These are phyloP conservation scores for Palythoa caribaeorum DNA, from an alignment of 92 coral and sea anemone species.

Conservation along the genomic window DNA sequence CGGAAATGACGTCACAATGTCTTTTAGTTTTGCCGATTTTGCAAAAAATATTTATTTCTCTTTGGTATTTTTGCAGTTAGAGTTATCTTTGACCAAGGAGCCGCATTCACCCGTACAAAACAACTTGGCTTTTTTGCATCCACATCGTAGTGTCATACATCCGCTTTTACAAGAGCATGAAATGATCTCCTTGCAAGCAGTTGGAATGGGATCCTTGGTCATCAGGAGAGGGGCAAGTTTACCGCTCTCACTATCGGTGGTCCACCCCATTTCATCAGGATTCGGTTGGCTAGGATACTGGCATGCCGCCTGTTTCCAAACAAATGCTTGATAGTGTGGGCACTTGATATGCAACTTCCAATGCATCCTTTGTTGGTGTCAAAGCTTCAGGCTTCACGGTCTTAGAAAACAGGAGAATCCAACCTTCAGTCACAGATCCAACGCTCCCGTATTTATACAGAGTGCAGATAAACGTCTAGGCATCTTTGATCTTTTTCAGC, in stretches of 20 bases:
- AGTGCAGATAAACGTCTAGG: neutral
- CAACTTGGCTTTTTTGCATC: no score
- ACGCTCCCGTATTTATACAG: neutral
- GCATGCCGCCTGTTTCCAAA: conserved; percentile 28
- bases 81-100: no score
- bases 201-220: conserved; percentile 45
- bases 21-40: no score
- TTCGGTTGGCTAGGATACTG: conserved; percentile 45
- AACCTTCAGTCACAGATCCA: neutral
- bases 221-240: conserved; percentile 34
- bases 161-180: conserved; percentile 49
- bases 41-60: no score
- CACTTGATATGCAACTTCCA: conserved; percentile 45
- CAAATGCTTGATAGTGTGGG: conserved; percentile 54
- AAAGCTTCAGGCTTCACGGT: neutral
- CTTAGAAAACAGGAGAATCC: neutral
- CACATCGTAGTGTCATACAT: no score
- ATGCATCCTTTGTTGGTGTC: conserved; percentile 53
- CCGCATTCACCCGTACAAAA: no score
- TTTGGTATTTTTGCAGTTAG: no score
- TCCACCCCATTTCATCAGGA: conserved; percentile 41
- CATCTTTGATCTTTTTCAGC: neutral
- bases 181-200: conserved; percentile 37
- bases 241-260: neutral
- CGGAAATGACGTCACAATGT: no score